phyloP scores from a whole-genome alignment of 2,797 vertebrate species.

The Semaprochilodus insignis region DNA sequence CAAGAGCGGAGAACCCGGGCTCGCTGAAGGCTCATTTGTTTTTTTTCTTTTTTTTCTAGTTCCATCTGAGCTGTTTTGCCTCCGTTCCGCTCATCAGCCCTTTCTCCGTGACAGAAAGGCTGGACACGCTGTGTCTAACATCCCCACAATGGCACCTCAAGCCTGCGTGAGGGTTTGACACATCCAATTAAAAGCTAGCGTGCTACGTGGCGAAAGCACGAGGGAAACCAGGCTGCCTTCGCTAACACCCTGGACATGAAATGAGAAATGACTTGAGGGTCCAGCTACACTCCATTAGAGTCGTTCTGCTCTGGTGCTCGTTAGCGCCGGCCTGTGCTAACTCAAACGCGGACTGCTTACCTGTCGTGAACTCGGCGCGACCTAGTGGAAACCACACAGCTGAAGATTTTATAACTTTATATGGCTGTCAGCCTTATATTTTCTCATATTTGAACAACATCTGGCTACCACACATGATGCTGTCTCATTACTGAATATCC shows the following conservation, averaged over 20 bases:
- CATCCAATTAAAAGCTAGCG: constrained; percentile 56
- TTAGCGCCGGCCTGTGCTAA: constrained; percentile 27
- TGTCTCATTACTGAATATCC: not conserved
- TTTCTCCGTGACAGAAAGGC: constrained; percentile 30
- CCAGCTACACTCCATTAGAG: constrained; percentile 39
- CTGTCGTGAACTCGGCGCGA: not conserved
- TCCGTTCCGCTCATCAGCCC: not conserved
- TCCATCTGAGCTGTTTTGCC: constrained; percentile 21
- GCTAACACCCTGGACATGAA: constrained; percentile 19
- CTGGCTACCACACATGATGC: not conserved
- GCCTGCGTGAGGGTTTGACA: constrained; percentile 40
- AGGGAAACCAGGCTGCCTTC: constrained; percentile 2
- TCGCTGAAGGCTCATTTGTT: constrained; percentile 45
- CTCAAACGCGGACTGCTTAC: not conserved
- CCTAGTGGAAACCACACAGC: not conserved
- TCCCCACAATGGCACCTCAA: constrained; percentile 17
- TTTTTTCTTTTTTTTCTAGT: not conserved
- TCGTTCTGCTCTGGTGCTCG: constrained; percentile 11
- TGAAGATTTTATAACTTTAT: constrained; percentile 3
- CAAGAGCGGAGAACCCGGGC: constrained; percentile 7
- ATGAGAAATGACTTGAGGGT: constrained; percentile 37
- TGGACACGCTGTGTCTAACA: constrained; percentile 9
- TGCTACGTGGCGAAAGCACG: constrained; percentile 20
- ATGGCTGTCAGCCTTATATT: not conserved
- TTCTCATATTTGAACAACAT: not conserved